phyloP scores from a whole-genome alignment of 1,140 invertebrate genomes.

The Drosophila rhopaloa region DNA sequence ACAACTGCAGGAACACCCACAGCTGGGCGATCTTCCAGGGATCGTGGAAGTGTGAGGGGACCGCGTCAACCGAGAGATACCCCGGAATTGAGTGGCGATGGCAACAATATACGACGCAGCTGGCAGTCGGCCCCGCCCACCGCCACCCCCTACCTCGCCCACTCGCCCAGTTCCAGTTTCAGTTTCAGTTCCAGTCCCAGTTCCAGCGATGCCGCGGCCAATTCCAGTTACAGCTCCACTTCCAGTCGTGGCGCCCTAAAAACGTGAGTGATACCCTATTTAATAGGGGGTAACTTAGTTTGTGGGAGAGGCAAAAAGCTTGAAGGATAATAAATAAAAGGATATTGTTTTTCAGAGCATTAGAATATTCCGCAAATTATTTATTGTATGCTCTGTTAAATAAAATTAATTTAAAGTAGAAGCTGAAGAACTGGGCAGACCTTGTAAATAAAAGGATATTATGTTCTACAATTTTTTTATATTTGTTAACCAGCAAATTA shows the following conservation, averaged over 20 bases:
- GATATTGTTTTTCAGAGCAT: too few relatives aligned
- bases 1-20: slow-evolving; percentile 25
- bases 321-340: neutral
- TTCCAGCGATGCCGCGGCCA: neutral
- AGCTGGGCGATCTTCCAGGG: slow-evolving; percentile 10
- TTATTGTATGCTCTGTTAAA: too few relatives aligned
- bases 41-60: slow-evolving; percentile 48
- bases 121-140: slow-evolving; percentile 31
- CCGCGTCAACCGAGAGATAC: slow-evolving; percentile 63
- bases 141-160: slow-evolving; percentile 1
- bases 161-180: slow-evolving; percentile 10
- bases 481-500: too few relatives aligned
- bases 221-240: slow-evolving; percentile 2
- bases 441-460: too few relatives aligned
- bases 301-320: too few relatives aligned
- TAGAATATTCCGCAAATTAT: too few relatives aligned
- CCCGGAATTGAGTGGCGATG: slow-evolving; percentile 23
- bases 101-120: slow-evolving; percentile 16
- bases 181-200: neutral
- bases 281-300: neutral
- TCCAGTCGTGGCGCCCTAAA: slow-evolving; percentile 47
- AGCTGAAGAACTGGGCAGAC: too few relatives aligned
- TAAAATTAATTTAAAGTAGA: too few relatives aligned
- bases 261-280: slow-evolving; percentile 65
- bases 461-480: too few relatives aligned